phyloP scores from a whole-genome alignment of 2,113 vertebrate genomes.

The Butastur rufipennis region DNA sequence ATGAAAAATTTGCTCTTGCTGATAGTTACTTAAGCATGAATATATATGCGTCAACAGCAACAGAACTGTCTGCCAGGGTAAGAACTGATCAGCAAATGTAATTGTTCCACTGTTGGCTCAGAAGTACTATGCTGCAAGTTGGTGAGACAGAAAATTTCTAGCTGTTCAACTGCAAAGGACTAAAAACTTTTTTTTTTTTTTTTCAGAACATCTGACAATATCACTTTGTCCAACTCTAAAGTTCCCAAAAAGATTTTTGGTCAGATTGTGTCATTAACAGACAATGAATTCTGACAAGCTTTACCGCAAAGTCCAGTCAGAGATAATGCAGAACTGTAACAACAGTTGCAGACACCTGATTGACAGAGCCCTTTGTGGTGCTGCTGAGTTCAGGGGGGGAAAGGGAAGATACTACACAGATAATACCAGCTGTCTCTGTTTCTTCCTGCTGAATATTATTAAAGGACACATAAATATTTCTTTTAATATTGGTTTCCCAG shows the following conservation, averaged over 20 bases:
- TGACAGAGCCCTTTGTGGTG: neutral
- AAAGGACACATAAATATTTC: neutral
- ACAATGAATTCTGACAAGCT: neutral
- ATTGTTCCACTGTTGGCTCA: neutral
- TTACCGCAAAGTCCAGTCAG: neutral
- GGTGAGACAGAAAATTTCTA: neutral
- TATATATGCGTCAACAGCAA: neutral
- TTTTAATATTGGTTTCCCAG: conserved; percentile 18
- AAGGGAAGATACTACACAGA: neutral
- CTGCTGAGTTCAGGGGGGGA: neutral
- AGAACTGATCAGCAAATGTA: neutral
- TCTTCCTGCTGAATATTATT: neutral
- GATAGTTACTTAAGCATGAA: neutral
- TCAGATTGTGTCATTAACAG: neutral
- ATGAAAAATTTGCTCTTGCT: neutral
- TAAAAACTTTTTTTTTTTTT: neutral
- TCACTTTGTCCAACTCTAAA: neutral
- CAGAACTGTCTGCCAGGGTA: neutral
- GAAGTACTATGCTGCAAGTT: neutral
- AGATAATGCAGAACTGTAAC: neutral
- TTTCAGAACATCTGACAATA: neutral
- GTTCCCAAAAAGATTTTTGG: neutral
- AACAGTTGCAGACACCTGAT: neutral
- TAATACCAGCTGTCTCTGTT: neutral
- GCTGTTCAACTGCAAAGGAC: neutral